phyloP scores from a whole-genome alignment of 2,888 invertebrate species.

The Orthosia gothica region DNA sequence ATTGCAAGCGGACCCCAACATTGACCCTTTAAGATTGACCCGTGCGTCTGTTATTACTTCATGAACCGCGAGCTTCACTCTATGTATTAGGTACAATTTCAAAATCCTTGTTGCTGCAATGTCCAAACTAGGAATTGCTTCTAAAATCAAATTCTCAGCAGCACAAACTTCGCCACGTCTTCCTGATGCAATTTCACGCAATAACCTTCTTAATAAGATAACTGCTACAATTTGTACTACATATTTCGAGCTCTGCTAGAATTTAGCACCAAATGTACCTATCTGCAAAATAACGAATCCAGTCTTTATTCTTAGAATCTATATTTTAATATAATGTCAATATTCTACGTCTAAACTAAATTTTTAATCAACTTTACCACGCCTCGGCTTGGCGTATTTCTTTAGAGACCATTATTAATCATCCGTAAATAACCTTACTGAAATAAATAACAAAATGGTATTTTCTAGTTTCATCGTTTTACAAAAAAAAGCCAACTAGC shows the following conservation, averaged over 20 bases:
- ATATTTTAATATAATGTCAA: background rate
- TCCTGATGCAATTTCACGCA: conserved; percentile 24
- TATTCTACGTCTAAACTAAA: too few relatives aligned
- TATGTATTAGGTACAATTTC: background rate
- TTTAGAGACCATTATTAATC: background rate
- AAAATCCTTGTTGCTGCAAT: background rate
- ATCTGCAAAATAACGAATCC: background rate
- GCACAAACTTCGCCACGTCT: background rate
- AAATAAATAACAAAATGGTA: background rate
- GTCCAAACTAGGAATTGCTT: background rate
- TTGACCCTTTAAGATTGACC: background rate
- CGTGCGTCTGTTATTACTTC: background rate
- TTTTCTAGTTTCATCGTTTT: conserved; percentile 22
- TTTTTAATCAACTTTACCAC: background rate
- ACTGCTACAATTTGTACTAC: background rate
- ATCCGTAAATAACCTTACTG: background rate
- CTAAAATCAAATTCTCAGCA: background rate
- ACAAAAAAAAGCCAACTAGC: conserved; percentile 20
- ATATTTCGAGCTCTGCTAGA: background rate
- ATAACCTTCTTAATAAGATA: background rate
- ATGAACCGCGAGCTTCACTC: background rate
- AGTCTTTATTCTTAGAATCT: background rate
- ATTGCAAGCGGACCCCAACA: too few relatives aligned
- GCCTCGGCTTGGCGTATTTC: background rate
- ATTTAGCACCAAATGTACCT: background rate